Percentiles rank a stretch among this genome's conserved stretches.
Conservation (phyloP, 2,113 vertebrate species). For the Murina feae region DNA sequence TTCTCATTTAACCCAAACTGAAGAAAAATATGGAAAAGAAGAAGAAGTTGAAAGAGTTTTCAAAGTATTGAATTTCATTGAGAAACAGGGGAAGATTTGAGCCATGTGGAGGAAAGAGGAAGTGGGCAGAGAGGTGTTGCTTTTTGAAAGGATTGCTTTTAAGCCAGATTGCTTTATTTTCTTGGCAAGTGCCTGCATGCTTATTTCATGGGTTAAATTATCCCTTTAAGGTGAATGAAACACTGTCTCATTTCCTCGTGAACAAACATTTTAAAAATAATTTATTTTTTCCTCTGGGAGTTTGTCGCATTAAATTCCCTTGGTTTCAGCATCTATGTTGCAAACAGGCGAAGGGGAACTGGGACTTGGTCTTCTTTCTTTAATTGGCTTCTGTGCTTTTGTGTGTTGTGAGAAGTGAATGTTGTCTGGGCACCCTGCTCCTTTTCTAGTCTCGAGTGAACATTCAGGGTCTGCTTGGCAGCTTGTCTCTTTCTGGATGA, state of each 20-base stretch:
- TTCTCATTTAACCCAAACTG: neutral
- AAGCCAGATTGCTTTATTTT: conserved; percentile 4
- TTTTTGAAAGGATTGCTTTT: conserved; percentile 19
- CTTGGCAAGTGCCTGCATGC: neutral
- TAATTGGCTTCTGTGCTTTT: neutral
- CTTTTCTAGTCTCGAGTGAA: neutral
- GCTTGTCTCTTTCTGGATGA: neutral
- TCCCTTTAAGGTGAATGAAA: conserved; percentile 40
- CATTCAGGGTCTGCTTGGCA: neutral
- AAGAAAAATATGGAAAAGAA: conserved; percentile 27
- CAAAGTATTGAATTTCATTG: conserved; percentile 48
- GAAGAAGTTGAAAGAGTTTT: conserved; percentile 6
- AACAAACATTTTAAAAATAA: conserved; percentile 23
- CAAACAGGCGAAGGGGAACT: conserved; percentile 1
- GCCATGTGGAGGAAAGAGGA: neutral
- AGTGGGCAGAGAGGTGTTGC: neutral
- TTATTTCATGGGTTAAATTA: conserved; percentile 46
- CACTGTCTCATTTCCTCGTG: conserved; percentile 32
- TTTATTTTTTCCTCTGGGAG: neutral
- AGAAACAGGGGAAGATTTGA: conserved; percentile 34
- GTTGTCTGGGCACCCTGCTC: neutral
- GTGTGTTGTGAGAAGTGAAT: neutral
- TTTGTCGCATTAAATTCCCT: conserved; percentile 11
- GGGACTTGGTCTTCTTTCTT: neutral
- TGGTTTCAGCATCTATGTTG: neutral